Base-by-base conservation (phyloP, 1,140 invertebrate species). In the Sitophilus oryzae region DNA sequence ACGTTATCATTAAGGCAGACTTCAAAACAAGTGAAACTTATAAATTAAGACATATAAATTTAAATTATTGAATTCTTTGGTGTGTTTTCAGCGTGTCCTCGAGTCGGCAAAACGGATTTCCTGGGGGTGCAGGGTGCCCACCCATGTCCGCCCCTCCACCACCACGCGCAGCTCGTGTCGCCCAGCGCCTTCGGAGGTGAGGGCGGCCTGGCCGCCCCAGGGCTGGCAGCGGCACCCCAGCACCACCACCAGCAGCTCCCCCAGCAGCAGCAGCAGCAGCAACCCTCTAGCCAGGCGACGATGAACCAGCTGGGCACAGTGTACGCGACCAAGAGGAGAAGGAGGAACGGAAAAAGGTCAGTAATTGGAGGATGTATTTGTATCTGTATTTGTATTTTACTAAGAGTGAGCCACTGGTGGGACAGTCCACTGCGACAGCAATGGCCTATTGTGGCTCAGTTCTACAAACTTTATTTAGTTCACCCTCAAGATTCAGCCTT, bases 271-370 rank as follows among this genome's bases (percentile, higher is more conserved):
- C n/a, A n/a, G n/a, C n/a, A n/a, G n/a, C 40, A 58, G 66, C 61
- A 62, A 57, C 62, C 68, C 66, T 67, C 66, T 61, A 63, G 64
- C 58, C n/a, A n/a, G n/a, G n/a, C n/a, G n/a, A 68, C 52, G 42
- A 86, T 91, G 79, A 92, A 88, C 76, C 90, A 93, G 67, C 81
- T 93, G 61, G 89, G 90, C 56, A 95, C 93, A 62, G 93, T 95
- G 66, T 96, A 96, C 73, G 92, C 92, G 52, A 96, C 93, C 50
- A 96, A 96, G 73, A 75, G 93, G 65, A 78, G 93, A 69, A 77
- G 93, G 66, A 78, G 92, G 64, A 96, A 94, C 74, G 92, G 91
- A 60, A 96, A 96, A 79, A 95, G 90, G 93, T 96, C 76, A 76
- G 78, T 46, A 21, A 11, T 25, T n/a, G 18, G 10, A 8, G 10